These are phyloP conservation scores for Trissonchulus latispiculum DNA, from an alignment of 2,888 invertebrate species.

Conservation along the genomic window DNA sequence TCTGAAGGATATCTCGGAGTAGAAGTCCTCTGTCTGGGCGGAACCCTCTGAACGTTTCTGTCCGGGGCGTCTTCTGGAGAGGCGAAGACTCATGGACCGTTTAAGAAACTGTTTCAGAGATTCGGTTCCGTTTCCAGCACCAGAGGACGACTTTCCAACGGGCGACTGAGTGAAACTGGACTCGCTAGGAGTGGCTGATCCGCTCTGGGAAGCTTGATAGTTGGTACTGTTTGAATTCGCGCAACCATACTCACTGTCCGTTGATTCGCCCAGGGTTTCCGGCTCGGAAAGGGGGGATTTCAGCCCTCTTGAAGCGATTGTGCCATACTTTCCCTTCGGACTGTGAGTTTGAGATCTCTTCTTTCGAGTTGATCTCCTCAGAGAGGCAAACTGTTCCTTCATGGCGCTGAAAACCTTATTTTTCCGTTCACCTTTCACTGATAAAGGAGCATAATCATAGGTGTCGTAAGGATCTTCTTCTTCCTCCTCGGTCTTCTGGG, in stretches of 20 bases:
- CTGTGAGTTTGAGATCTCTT: not conserved
- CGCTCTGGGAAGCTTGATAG: not conserved
- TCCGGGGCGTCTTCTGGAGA: not conserved
- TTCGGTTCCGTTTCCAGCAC: not conserved
- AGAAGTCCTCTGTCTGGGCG: not conserved
- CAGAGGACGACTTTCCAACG: not conserved
- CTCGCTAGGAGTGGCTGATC: not conserved
- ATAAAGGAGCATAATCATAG: not conserved
- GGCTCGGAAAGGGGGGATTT: not conserved
- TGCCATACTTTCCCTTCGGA: not conserved
- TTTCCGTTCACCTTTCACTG: not conserved
- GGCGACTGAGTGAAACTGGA: not conserved
- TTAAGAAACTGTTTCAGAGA: not conserved
- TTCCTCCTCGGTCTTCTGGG: not conserved
- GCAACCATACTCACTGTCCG: not conserved
- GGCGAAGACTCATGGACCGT: not conserved
- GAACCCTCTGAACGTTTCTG: not conserved
- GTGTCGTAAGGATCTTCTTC: not conserved
- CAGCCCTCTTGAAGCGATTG: not conserved
- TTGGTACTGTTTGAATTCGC: too few relatives aligned
- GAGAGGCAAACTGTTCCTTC: not conserved
- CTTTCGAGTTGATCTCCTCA: not conserved
- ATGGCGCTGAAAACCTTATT: not conserved
- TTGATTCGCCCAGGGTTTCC: not conserved
- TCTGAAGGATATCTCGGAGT: not conserved